These are phyloP conservation scores for Micronycteris hirsuta DNA, from an alignment of 2,113 vertebrate genomes.

Conservation along the genomic window DNA sequence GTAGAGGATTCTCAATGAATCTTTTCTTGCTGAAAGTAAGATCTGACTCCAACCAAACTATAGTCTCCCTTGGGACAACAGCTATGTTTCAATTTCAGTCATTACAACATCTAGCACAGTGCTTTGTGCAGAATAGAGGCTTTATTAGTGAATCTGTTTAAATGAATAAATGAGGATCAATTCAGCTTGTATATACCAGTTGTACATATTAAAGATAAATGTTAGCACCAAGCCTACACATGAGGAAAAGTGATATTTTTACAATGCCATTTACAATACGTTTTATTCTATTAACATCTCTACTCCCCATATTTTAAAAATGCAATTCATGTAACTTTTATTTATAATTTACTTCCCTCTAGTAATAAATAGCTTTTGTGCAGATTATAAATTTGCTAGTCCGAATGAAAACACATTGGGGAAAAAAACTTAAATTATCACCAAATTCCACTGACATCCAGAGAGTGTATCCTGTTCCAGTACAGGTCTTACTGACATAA, in stretches of 20 bases:
- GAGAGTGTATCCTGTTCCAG: neutral
- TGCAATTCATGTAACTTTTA: conserved; percentile 22
- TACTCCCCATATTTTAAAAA: conserved; percentile 29
- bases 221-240: neutral
- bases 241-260: conserved; percentile 4
- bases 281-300: conserved; percentile 42
- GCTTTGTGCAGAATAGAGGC: neutral
- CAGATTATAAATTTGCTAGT: conserved; percentile 9
- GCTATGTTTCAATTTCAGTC: neutral
- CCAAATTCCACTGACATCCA: neutral
- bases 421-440: neutral
- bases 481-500: neutral
- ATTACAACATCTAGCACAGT: neutral
- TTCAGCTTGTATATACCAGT: conserved; percentile 7
- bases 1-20: neutral
- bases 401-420: neutral
- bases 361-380: conserved; percentile 23
- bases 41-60: neutral
- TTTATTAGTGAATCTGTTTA: conserved; percentile 38
- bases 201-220: conserved; percentile 36
- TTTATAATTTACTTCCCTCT: neutral
- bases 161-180: conserved; percentile 15
- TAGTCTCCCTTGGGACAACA: neutral
- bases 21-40: neutral
- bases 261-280: neutral